Evolutionary conservation across 1,140 invertebrate genomes (phyloP).

Genomic region (Melitaea cinxia): DNA sequence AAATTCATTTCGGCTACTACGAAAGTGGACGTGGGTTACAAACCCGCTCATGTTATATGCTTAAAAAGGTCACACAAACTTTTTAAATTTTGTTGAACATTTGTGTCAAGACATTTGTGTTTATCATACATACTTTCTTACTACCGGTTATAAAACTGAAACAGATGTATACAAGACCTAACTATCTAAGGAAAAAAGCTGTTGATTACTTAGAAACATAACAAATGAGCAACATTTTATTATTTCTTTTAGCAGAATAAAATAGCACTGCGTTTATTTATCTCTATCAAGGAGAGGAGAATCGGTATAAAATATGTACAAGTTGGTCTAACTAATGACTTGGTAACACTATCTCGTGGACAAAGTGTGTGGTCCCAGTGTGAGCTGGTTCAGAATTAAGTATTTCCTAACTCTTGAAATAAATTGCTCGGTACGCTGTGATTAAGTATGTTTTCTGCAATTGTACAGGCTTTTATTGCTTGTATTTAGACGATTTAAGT

Average conservation of each 20-base stretch:
- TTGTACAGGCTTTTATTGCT: neutral
- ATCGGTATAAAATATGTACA: neutral
- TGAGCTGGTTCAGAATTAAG: neutral
- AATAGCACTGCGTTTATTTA: neutral
- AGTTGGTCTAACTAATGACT: slow-evolving; percentile 1
- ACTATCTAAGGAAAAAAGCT: neutral
- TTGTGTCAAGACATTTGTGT: too few species aligned
- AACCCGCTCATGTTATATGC: too few species aligned
- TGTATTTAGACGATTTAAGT: too few species aligned
- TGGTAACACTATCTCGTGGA: slow-evolving; percentile 7
- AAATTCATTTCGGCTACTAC: too few species aligned
- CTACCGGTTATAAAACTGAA: neutral
- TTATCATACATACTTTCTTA: too few species aligned
- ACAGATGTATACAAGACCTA: neutral
- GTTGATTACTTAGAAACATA: neutral
- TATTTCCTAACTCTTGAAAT: neutral
- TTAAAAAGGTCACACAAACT: too few species aligned
- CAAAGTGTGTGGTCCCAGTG: neutral
- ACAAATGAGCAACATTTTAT: neutral
- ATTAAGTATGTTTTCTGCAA: neutral
- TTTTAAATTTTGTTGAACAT: too few species aligned
- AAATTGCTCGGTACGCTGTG: neutral
- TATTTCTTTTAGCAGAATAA: neutral
- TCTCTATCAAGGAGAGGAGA: neutral
- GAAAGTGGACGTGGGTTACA: too few species aligned